A percentile compares a stretch with the other conserved stretches of the same genome.
These are phyloP conservation scores for Calonectris borealis DNA, from an alignment of 2,113 vertebrate species.

Conservation along the genomic window DNA sequence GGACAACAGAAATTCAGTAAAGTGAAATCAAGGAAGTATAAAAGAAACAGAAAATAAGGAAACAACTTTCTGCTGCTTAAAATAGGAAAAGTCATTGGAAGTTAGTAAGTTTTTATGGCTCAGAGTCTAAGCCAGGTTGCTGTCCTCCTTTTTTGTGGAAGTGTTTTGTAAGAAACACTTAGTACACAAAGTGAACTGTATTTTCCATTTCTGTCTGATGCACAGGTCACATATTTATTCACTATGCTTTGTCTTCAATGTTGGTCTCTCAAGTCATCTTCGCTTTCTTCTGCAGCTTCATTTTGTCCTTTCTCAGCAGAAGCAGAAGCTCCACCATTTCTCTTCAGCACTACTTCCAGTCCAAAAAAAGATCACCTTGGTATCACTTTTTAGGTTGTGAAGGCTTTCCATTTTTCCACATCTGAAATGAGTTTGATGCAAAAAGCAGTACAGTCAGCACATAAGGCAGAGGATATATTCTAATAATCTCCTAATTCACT, in stretches of 20 bases:
- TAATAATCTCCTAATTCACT: neutral
- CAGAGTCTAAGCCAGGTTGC: neutral
- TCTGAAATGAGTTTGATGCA: conserved; percentile 25
- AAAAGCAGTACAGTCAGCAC: conserved; percentile 17
- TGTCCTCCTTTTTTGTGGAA: neutral
- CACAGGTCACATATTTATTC: neutral
- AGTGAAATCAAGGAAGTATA: neutral
- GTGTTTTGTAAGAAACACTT: neutral
- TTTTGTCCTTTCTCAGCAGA: neutral
- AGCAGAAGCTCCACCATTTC: neutral
- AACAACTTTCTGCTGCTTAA: neutral
- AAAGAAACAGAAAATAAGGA: neutral
- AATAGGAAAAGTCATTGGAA: neutral
- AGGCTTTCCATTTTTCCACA: neutral
- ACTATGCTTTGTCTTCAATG: neutral
- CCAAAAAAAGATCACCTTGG: neutral
- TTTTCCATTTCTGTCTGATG: neutral
- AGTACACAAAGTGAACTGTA: neutral
- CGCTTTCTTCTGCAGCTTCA: neutral
- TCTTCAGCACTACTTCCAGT: neutral
- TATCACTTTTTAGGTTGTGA: neutral
- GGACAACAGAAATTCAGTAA: neutral
- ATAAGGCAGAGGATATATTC: neutral
- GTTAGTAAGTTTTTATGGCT: neutral
- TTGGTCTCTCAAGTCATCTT: neutral